phyloP scores from a whole-genome alignment of 2,113 vertebrate genomes.

The Phodopus roborovskii region DNA sequence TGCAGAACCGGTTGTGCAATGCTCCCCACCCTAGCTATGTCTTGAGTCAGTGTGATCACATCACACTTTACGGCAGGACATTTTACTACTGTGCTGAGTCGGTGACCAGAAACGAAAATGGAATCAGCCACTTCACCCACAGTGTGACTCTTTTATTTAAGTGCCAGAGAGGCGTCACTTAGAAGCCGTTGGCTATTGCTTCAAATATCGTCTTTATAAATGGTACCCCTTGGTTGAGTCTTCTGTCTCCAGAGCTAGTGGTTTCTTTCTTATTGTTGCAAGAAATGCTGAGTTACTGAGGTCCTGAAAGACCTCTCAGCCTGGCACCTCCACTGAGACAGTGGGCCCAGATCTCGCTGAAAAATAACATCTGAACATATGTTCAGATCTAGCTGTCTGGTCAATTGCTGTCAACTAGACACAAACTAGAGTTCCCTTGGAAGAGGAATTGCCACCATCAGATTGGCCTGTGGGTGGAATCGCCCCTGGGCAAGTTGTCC shows the following conservation, averaged over 20 bases:
- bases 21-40: not conserved
- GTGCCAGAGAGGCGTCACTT: not conserved
- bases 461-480: not conserved
- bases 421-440: not conserved
- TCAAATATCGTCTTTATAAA: slow-evolving; percentile 1
- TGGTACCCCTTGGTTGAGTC: not conserved
- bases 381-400: not conserved
- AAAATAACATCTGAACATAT: not conserved
- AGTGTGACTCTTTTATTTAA: not conserved
- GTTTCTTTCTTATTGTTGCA: not conserved
- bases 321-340: not conserved
- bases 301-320: not conserved
- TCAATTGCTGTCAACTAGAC: not conserved
- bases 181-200: not conserved
- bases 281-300: not conserved
- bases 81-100: not conserved
- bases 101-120: slow-evolving; percentile 17
- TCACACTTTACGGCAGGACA: not conserved
- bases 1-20: not conserved
- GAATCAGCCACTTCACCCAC: not conserved
- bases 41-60: not conserved
- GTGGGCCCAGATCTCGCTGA: not conserved
- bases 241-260: not conserved
- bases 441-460: not conserved
- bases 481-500: not conserved